Percentiles rank a stretch among this genome's conserved stretches.
These are phyloP conservation scores for Eupithecia dodoneata DNA, from an alignment of 2,888 invertebrate genomes.

Conservation along the genomic window DNA sequence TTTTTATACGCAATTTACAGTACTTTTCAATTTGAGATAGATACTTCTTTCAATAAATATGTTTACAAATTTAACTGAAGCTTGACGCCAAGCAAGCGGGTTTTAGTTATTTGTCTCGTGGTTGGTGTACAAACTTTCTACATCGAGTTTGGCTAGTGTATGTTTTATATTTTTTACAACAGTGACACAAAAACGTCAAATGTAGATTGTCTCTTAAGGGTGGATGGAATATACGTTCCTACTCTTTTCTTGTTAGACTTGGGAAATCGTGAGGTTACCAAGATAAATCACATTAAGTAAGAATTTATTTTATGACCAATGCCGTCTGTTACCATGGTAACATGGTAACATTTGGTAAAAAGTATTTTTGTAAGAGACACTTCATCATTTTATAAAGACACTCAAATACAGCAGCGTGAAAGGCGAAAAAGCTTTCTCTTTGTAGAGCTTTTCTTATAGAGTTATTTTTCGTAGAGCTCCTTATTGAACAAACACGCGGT, in stretches of 20 bases:
- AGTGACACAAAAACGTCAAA: too few relatives aligned
- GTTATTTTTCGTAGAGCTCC: not conserved
- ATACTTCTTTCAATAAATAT: too few relatives aligned
- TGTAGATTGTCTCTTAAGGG: too few relatives aligned
- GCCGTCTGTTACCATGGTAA: not conserved
- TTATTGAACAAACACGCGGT: slow-evolving; percentile 1
- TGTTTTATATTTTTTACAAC: too few relatives aligned
- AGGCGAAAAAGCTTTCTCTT: not conserved
- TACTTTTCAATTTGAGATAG: too few relatives aligned
- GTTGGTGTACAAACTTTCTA: too few relatives aligned
- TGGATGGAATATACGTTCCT: too few relatives aligned
- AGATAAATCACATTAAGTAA: not conserved
- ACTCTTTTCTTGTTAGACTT: not conserved
- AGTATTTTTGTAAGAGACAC: not conserved
- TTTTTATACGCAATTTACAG: too few relatives aligned
- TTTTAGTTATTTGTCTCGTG: too few relatives aligned
- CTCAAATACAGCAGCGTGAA: not conserved
- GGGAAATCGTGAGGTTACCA: not conserved
- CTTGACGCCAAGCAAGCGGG: too few relatives aligned
- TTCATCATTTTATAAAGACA: slow-evolving; percentile 6
- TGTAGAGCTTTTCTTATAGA: not conserved
- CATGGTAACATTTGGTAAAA: not conserved
- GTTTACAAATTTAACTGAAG: too few relatives aligned
- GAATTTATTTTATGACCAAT: not conserved
- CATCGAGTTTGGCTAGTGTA: too few relatives aligned